Percentiles rank a stretch among this genome's conserved stretches.
phyloP scores from a whole-genome alignment of 1,140 invertebrate species.

The Drosophila leontia region DNA sequence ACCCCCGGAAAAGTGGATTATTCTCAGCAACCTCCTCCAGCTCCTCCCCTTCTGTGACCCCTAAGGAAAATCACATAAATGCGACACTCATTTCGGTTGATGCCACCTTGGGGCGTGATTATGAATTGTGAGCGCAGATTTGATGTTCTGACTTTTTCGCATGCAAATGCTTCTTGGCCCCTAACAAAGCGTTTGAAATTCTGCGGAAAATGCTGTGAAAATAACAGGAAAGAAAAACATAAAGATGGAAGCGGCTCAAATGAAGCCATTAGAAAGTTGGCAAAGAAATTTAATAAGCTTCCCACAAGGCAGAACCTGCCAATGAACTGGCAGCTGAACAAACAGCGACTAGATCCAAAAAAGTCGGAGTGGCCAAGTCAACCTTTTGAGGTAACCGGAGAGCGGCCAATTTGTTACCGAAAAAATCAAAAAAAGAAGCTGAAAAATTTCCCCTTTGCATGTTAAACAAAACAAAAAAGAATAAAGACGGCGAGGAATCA shows the following conservation, averaged over 20 bases:
- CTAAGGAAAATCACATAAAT: conserved; percentile 33
- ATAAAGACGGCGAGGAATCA: conserved; percentile 29
- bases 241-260: conserved; percentile 34
- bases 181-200: conserved; percentile 23
- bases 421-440: conserved; percentile 3
- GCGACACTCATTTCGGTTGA: conserved; percentile 65
- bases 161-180: conserved; percentile 63
- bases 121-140: conserved; percentile 72
- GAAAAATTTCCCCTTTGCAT: not conserved
- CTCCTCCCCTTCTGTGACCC: not conserved
- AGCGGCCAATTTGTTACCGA: conserved; percentile 68
- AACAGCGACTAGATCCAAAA: conserved; percentile 48
- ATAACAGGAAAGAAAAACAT: conserved; percentile 30
- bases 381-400: conserved; percentile 76
- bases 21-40: not conserved
- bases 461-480: conserved; percentile 3
- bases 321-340: conserved; percentile 78
- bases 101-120: conserved; percentile 78
- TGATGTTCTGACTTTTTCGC: conserved; percentile 61
- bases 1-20: conserved; percentile 20
- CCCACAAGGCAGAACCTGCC: conserved; percentile 46
- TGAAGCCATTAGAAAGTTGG: conserved; percentile 75
- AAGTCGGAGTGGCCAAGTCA: conserved; percentile 56
- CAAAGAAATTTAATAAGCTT: conserved; percentile 74
- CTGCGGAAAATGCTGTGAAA: conserved; percentile 9